Percentiles rank a stretch among this genome's conserved stretches.
These are phyloP conservation scores for Thrips palmi DNA, from an alignment of 1,140 invertebrate species.

Conservation along the genomic window DNA sequence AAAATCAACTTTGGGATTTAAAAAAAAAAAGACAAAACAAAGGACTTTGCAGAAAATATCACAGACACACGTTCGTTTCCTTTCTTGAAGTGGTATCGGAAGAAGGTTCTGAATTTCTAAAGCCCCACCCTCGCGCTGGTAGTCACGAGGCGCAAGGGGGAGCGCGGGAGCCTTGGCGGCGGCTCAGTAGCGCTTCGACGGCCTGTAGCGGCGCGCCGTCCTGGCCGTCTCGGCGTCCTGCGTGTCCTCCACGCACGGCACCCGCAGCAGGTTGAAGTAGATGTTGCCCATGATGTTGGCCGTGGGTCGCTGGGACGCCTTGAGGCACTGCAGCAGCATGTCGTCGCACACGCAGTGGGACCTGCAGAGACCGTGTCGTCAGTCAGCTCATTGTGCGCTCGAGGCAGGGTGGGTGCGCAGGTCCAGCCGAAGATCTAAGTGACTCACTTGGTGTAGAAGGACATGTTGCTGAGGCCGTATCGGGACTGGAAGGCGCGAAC, in stretches of 20 bases:
- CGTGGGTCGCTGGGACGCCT: constrained; percentile 42
- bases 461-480: constrained; percentile 68
- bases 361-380: constrained; percentile 19
- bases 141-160: too few relatives aligned
- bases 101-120: too few relatives aligned
- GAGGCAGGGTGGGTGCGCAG: background rate
- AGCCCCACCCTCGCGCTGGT: too few relatives aligned
- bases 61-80: too few relatives aligned
- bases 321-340: constrained; percentile 62
- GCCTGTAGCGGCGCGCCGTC: too few relatives aligned
- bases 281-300: constrained; percentile 63
- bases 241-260: constrained; percentile 51
- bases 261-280: constrained; percentile 69
- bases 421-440: background rate
- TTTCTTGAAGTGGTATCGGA: too few relatives aligned
- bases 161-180: too few relatives aligned
- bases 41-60: too few relatives aligned
- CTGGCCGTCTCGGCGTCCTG: too few relatives aligned
- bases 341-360: constrained; percentile 75
- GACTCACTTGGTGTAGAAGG: constrained; percentile 63
- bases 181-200: too few relatives aligned
- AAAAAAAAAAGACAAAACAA: constrained; percentile 1
- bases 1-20: background rate
- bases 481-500: constrained; percentile 49
- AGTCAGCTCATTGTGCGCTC: background rate